Base-by-base conservation (phyloP, 2,888 invertebrate species). In the Glaucopsyche alexis region DNA sequence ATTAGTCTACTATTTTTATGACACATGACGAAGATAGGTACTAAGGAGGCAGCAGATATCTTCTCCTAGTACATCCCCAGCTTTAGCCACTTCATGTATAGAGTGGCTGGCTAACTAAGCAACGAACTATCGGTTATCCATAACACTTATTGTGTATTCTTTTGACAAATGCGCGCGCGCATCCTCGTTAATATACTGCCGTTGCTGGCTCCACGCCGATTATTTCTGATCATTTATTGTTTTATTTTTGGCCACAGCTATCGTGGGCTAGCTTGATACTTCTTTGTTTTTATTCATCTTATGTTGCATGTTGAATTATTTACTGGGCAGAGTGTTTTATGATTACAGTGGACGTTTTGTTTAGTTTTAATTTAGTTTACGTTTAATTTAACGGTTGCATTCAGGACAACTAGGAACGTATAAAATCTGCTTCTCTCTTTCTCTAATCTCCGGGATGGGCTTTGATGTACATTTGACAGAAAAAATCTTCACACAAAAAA, bases 41-140 rank as follows among this genome's bases (percentile, higher is more conserved):
- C 42, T 5, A 42, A 42, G 1, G 42, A 7, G 7, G 42, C 6
- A 42, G 42, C 8, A 1, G 42, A 42, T 42, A 55, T 60, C 19
- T 60, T 29, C 55, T 29, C 83, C 77, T 77, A 77, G 77, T 89
- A 81, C 81, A 72, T 69, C 79, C 49, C 76, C 14, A 71, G 45
- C 83, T 75, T 78, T 66, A 74, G 42, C 42, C 55, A 77, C 75
- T 77, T 78, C 79, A 79, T 80, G 80, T 80, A 80, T 78, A 78
- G 80, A 84, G 81, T 84, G 84, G 85, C 85, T 84, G 78, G 78
- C 84, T 87, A 90, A 90, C 91, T 89, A 89, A 87, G 86, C 84
- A 83, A 85, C 89, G 82, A 88, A 89, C 89, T 88, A 90, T 89
- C 79, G 87, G 90, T 88, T 89, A 92, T 91, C 88, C 88, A 91